A percentile compares a stretch with the other conserved stretches of the same genome.
These are phyloP conservation scores for Scortum barcoo DNA, from an alignment of 2,113 vertebrate species.

Conservation along the genomic window DNA sequence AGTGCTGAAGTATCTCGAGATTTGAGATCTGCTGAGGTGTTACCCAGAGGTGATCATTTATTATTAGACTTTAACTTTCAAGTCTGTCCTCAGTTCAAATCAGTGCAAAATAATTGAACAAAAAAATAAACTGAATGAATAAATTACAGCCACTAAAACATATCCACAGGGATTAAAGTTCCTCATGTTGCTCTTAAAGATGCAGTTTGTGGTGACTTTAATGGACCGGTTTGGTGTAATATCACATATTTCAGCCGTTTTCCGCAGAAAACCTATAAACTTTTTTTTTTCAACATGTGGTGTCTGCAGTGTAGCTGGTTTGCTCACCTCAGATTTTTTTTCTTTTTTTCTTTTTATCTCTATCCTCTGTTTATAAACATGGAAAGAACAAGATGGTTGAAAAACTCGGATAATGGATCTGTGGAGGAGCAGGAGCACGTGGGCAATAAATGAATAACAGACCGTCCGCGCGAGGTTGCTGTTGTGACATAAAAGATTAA, in stretches of 20 bases:
- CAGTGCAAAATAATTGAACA: not conserved
- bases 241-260: constrained; percentile 12
- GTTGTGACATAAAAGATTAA: not conserved
- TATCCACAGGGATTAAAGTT: not conserved
- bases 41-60: not conserved
- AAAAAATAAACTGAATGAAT: not conserved
- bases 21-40: not conserved
- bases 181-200: not conserved
- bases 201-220: not conserved
- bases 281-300: constrained; percentile 31
- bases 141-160: not conserved
- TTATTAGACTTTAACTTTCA: not conserved
- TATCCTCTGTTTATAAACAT: constrained; percentile 87
- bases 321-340: constrained; percentile 42
- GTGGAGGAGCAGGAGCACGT: constrained; percentile 18
- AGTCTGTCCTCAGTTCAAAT: not conserved
- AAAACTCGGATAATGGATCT: constrained; percentile 79
- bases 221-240: not conserved
- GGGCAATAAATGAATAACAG: not conserved
- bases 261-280: not conserved
- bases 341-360: constrained; percentile 48
- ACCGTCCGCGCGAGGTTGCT: constrained; percentile 50
- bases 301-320: constrained; percentile 47
- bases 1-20: constrained; percentile 20
- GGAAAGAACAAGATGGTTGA: constrained; percentile 83